Evolutionary conservation across 2,888 invertebrate genomes (phyloP), one percentile per base, ranked within the genome.

Genomic region (Acanthosepion esculentum): DNA sequence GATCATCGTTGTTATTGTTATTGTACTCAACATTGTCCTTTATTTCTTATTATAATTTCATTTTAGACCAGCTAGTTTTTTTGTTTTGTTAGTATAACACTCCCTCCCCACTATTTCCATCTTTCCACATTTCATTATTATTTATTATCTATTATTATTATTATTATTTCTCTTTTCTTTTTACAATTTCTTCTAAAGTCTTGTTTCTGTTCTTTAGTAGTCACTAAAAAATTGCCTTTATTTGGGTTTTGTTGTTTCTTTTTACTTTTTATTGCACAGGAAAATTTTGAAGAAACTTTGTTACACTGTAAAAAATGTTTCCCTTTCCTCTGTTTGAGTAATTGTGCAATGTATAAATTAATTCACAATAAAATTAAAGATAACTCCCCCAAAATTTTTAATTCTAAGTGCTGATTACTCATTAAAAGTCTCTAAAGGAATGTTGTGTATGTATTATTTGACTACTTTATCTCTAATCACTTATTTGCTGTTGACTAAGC

Each of bases 1-100:
- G 50, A 92, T 92, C 26, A 48, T 48, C 53, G 50, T 92, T 92
- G 92, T 92, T 48, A 53, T 93, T 93, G 50, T 93, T 93, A 53
- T 93, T 93, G 93, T 93, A 53, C 50, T 93, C 18, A 53, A 18
- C 48, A 10, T 48, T 93, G 26, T 93, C 78, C 12, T 78, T 78
- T 78, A 78, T 78, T 78, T 78, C 29, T 78, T 78, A 33, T 78
- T 78, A 33, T 78, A 78, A n/a, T 78, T 33, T 78, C 59, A 59
- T 59, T 59, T 78, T 78, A 78, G n/a, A n/a, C n/a, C 78, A 78
- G 78, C n/a, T 78, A 78, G 78, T 78, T 78, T 78, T 78, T 78
- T 78, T 78, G 10, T 78, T 78, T 78, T 78, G 12, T 33, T n/a
- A 78, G 15, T 33, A 18, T 78, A 78, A 78, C 78, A n/a, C 78